Conservation (phyloP, 2,888 invertebrate species). For the Leptodirus hochenwartii region DNA sequence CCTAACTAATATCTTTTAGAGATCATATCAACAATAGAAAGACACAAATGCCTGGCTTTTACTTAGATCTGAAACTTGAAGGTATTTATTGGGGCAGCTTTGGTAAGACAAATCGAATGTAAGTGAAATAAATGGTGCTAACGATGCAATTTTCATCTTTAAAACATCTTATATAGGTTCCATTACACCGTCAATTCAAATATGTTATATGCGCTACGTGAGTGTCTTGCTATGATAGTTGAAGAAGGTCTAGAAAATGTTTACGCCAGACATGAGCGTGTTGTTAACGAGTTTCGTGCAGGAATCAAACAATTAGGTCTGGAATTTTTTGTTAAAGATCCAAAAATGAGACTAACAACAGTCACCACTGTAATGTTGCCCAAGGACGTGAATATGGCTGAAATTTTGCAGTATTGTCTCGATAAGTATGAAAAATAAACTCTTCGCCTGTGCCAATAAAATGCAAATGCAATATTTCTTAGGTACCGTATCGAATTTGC, state of each 20-base stretch:
- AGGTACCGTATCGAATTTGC: constrained; percentile 55
- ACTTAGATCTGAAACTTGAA: constrained; percentile 41
- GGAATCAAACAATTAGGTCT: constrained; percentile 46
- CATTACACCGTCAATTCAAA: constrained; percentile 70
- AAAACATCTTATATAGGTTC: no score
- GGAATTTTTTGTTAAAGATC: constrained; percentile 44
- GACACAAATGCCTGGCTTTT: constrained; percentile 34
- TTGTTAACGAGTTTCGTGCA: constrained; percentile 41
- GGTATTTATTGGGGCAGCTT: constrained; percentile 44
- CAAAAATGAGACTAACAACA: constrained; percentile 42
- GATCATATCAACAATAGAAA: constrained; percentile 33
- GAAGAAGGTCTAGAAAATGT: constrained; percentile 46
- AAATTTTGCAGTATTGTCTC: constrained; percentile 12
- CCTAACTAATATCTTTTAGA: constrained; percentile 21
- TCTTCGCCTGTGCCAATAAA: no score
- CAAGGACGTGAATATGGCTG: constrained; percentile 36
- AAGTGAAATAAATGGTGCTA: constrained; percentile 1
- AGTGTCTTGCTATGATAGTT: constrained; percentile 48
- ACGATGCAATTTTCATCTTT: constrained; percentile 2
- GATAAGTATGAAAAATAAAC: no score
- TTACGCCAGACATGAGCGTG: constrained; percentile 48
- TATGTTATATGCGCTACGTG: constrained; percentile 55
- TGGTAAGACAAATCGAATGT: constrained; percentile 6
- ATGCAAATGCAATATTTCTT: no score
- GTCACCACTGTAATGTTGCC: constrained; percentile 46